Percentiles rank a stretch among this genome's conserved stretches.
phyloP scores from a whole-genome alignment of 2,797 vertebrate genomes.

The Muscicapa striata region DNA sequence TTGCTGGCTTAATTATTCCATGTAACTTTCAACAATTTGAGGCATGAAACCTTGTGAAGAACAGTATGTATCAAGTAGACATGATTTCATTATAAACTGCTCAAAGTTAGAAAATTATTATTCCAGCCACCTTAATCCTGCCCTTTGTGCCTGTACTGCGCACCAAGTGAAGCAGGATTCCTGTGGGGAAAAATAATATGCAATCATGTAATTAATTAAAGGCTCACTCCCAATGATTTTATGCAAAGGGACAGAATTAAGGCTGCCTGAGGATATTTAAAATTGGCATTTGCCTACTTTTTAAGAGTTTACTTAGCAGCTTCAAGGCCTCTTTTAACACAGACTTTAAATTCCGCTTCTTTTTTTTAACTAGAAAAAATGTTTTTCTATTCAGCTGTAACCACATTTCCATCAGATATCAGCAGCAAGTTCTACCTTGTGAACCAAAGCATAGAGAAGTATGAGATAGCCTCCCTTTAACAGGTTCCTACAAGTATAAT shows the following conservation, averaged over 20 bases:
- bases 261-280: conserved; percentile 42
- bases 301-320: conserved; percentile 15
- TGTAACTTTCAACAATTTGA: neutral
- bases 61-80: neutral
- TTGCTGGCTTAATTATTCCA: neutral
- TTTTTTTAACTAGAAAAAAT: neutral
- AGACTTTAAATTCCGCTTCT: neutral
- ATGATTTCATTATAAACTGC: neutral
- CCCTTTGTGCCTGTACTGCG: neutral
- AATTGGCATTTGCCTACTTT: conserved; percentile 51
- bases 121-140: conserved; percentile 27
- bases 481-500: neutral
- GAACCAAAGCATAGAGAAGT: neutral
- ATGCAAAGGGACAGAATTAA: conserved; percentile 55
- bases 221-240: conserved; percentile 41
- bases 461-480: neutral
- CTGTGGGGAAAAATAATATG: conserved; percentile 53
- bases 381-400: neutral
- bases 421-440: neutral
- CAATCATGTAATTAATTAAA: conserved; percentile 57
- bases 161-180: conserved; percentile 16
- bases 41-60: neutral
- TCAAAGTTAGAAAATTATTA: neutral
- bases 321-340: neutral
- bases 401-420: neutral